Conservation (phyloP, 2,888 invertebrate genomes). For the Unio delphinus region DNA sequence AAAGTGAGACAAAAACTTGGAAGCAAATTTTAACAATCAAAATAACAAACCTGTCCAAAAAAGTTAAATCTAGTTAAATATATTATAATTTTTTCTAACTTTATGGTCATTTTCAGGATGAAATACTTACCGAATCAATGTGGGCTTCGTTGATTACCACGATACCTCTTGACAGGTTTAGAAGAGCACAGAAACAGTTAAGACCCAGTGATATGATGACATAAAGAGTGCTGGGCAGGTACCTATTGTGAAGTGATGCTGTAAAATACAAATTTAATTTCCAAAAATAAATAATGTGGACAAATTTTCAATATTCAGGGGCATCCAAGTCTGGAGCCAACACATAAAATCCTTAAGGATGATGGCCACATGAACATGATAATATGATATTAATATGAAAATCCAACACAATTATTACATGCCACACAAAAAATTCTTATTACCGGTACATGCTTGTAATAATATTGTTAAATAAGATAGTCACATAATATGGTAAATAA, state of each 20-base stretch:
- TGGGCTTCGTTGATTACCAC: constrained; percentile 45
- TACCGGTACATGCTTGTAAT: no score
- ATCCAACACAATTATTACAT: no score
- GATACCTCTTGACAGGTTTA: constrained; percentile 54
- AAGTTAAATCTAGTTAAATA: not conserved
- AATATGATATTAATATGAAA: no score
- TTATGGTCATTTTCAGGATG: not conserved
- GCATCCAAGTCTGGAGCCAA: no score
- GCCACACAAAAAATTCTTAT: no score
- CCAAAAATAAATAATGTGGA: no score
- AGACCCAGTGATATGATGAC: constrained; percentile 44
- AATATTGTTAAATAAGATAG: no score
- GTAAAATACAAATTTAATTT: constrained; percentile 7
- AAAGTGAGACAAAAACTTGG: no score
- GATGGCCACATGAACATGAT: no score
- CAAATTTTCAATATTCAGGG: no score
- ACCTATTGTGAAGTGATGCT: constrained; percentile 22
- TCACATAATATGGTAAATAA: no score
- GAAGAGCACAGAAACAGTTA: constrained; percentile 47
- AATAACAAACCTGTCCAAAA: not conserved
- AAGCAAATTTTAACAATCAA: not conserved
- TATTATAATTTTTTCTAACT: not conserved
- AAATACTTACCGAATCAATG: constrained; percentile 37
- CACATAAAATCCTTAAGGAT: no score
- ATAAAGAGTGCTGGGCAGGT: constrained; percentile 40